A percentile compares a stretch with the other conserved stretches of the same genome.
These are phyloP conservation scores for Leucosticte australis DNA, from an alignment of 2,113 vertebrate genomes.

Conservation along the genomic window DNA sequence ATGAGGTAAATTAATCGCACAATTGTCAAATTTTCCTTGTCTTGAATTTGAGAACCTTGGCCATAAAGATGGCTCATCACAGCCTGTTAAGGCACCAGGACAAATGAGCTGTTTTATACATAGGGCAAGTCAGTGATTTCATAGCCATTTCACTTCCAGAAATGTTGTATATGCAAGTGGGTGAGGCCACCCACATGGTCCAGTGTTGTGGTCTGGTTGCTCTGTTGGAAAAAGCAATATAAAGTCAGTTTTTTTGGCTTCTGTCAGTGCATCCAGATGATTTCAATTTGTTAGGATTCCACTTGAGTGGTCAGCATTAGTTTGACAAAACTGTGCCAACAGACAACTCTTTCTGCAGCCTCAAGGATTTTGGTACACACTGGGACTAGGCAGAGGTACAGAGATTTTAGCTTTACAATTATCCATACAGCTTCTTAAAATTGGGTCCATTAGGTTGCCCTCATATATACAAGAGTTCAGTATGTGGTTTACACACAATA, in stretches of 20 bases:
- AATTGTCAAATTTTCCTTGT: constrained; percentile 18
- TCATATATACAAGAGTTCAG: background rate
- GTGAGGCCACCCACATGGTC: constrained; percentile 67
- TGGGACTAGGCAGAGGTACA: constrained; percentile 9
- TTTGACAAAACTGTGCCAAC: constrained; percentile 53
- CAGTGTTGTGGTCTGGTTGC: constrained; percentile 68
- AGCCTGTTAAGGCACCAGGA: background rate
- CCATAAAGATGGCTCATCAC: background rate
- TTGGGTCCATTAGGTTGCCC: background rate
- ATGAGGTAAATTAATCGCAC: background rate
- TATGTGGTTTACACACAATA: background rate
- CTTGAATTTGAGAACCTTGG: constrained; percentile 7
- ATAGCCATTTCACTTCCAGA: constrained; percentile 23
- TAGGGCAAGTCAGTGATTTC: constrained; percentile 39
- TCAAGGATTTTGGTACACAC: background rate
- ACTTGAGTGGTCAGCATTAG: constrained; percentile 66
- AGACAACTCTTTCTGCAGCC: constrained; percentile 33
- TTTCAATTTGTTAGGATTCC: constrained; percentile 72
- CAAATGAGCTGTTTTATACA: constrained; percentile 29
- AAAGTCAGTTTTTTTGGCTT: constrained; percentile 57
- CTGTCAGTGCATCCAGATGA: constrained; percentile 67
- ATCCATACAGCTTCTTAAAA: constrained; percentile 4
- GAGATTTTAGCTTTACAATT: background rate
- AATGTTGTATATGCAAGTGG: background rate
- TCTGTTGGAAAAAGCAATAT: constrained; percentile 61